Percentiles rank a stretch among this genome's conserved stretches.
phyloP scores from a whole-genome alignment of 2,113 vertebrate species.

The Gobiocypris rarus region DNA sequence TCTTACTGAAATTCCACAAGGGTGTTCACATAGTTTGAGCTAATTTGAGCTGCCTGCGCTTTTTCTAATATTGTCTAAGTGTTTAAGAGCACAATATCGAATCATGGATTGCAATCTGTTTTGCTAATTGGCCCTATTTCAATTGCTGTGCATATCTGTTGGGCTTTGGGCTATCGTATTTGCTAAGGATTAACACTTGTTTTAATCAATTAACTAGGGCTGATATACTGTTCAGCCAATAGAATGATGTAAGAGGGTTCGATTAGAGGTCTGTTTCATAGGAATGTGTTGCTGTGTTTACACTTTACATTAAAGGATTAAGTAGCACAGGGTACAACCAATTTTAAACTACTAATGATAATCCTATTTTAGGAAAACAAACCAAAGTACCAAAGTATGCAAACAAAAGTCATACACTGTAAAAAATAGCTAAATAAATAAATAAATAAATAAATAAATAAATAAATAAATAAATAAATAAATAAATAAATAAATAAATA shows the following conservation, averaged over 20 bases:
- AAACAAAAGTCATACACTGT: too few species aligned
- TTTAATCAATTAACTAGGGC: conserved; percentile 19
- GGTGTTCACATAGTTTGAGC: neutral
- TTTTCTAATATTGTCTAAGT: neutral
- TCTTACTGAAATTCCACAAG: neutral
- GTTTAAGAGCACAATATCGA: neutral
- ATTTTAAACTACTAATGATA: neutral
- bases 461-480: too few species aligned
- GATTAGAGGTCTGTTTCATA: neutral
- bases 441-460: too few species aligned
- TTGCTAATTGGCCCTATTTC: conserved; percentile 37
- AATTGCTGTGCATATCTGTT: conserved; percentile 26
- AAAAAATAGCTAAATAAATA: too few species aligned
- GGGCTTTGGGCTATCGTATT: conserved; percentile 1
- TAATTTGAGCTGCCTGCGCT: neutral
- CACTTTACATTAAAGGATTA: neutral
- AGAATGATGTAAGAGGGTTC: neutral
- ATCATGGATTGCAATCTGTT: conserved; percentile 34
- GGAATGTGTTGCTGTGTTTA: neutral
- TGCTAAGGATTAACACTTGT: conserved; percentile 9
- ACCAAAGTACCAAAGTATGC: too few species aligned
- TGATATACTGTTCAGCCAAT: conserved; percentile 2
- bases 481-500: too few species aligned
- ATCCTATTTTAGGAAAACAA: neutral
- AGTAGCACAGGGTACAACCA: neutral